phyloP scores from a whole-genome alignment of 2,113 vertebrate species.

The Myrmecophaga tridactyla region DNA sequence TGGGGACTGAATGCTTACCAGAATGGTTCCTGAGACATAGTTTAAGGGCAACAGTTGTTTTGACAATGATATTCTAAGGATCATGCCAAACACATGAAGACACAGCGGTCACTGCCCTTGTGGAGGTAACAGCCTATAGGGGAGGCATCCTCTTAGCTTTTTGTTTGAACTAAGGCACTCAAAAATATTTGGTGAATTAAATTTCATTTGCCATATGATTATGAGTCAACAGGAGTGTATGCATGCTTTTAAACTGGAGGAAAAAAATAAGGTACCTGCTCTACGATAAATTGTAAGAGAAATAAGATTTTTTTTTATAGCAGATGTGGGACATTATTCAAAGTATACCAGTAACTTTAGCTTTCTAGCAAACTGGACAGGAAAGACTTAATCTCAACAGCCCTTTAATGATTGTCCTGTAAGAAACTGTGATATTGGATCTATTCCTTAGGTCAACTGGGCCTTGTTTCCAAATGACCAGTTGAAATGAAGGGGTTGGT shows the following conservation, averaged over 20 bases:
- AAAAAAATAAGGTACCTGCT: not conserved
- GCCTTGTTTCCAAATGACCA: not conserved
- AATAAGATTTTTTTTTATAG: not conserved
- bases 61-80: not conserved
- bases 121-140: accelerated
- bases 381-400: not conserved
- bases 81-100: not conserved
- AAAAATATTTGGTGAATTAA: not conserved
- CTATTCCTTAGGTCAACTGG: not conserved
- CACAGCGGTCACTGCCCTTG: not conserved
- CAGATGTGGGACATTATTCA: not conserved
- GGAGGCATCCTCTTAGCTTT: not conserved
- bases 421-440: not conserved
- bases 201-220: not conserved
- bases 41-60: accelerated
- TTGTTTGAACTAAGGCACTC: not conserved
- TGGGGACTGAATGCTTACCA: not conserved
- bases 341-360: not conserved
- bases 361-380: not conserved
- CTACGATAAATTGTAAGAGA: not conserved
- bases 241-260: not conserved
- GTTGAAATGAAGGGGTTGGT: not conserved
- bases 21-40: not conserved
- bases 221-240: not conserved
- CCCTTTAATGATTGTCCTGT: not conserved